Evolutionary conservation across 2,797 vertebrate genomes (phyloP).

Genomic region (Cygnus olor): DNA sequence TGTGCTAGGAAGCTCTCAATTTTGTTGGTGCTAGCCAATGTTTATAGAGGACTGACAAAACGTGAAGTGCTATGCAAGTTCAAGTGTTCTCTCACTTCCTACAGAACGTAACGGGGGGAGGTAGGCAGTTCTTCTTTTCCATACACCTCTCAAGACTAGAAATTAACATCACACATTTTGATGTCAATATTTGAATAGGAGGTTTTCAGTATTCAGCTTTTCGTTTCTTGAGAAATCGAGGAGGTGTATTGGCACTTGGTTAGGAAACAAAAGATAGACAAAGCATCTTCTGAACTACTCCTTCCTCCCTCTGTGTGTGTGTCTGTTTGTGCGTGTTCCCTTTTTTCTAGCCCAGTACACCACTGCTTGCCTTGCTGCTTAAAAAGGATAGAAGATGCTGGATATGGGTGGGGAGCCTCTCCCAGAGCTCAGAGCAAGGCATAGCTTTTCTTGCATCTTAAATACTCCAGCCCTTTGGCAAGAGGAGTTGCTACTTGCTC

Average conservation of each 20-base stretch:
- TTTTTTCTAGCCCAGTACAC: not conserved
- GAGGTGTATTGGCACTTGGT: not conserved
- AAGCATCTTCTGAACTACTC: not conserved
- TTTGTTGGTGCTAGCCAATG: not conserved
- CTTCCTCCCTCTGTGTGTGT: not conserved
- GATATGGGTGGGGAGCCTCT: not conserved
- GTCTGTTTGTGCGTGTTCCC: not conserved
- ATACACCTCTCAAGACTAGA: not conserved
- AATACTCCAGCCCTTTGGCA: not conserved
- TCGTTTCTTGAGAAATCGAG: not conserved
- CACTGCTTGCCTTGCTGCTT: not conserved
- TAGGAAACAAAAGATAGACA: not conserved
- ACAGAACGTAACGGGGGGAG: not conserved
- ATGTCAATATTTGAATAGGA: not conserved
- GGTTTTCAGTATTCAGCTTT: not conserved
- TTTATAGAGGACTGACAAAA: slow-evolving; percentile 16
- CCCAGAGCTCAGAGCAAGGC: not conserved
- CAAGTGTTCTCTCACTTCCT: slow-evolving; percentile 3
- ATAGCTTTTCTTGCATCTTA: not conserved
- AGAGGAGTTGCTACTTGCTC: not conserved
- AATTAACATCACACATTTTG: not conserved
- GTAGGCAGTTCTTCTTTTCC: not conserved
- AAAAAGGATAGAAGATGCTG: not conserved
- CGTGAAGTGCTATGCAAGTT: not conserved
- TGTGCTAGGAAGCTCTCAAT: not conserved